Evolutionary conservation across 2,797 vertebrate genomes (phyloP), one percentile per base, ranked within the genome.

Genomic region (Pitangus sulphuratus): DNA sequence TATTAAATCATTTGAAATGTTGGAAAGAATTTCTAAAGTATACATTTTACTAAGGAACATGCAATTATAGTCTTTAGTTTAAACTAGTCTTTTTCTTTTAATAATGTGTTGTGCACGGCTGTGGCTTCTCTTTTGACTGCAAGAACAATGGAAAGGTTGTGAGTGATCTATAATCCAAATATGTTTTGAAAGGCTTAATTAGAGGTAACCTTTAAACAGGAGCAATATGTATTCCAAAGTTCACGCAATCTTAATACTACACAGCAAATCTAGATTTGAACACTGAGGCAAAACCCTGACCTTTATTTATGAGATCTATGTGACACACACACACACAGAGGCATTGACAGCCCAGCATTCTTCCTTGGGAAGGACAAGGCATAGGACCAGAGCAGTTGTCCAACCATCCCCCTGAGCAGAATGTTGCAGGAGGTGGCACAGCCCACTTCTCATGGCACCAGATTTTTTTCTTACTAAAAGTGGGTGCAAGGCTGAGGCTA

Each of bases 21-120:
- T 95, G 51, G 89, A 96, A 96, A 87, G 84, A 91, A 94, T 95
- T 91, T 95, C 71, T 85, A 81, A 92, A 91, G 71, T 85, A 89
- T 58, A 96, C 31, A 45, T 91, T 80, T 92, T 83, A 85, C 79
- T 89, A 83, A 57, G 79, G 71, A 45, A 37, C 9, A 19, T 96
- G 78, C 56, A 96, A 93, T 92, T 94, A 89, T 8, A 93, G 64
- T 61, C 53, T 83, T 89, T 40, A 33, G 61, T 85, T 94, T 76
- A 84, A 95, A 90, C 31, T 61, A 53, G 33, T 69, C 18, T 11
- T 84, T 90, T 92, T 70, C 64, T 86, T 92, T 91, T 82, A 94
- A 84, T 87, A 84, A 85, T 51, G 56, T 92, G 78, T 60, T 84
- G 58, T 61, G 60, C 54, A 57, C 78, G 57, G 56, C 56, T 90